phyloP scores from a whole-genome alignment of 1,140 invertebrate genomes.

The Penaeus japonicus region DNA sequence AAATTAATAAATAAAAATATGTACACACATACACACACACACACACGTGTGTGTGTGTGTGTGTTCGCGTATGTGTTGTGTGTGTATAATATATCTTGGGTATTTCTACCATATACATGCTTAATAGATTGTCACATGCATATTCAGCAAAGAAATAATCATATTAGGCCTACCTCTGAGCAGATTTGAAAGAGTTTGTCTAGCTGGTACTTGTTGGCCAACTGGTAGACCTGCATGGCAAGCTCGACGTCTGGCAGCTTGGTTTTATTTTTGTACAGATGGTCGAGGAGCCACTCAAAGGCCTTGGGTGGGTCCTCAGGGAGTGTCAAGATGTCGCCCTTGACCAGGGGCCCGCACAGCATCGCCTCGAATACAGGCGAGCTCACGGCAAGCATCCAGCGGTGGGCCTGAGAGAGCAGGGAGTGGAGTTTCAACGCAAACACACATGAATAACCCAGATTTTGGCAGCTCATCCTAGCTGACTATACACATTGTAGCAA shows the following conservation, averaged over 20 bases:
- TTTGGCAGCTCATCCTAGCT: no score
- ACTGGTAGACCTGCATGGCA: conserved; percentile 30
- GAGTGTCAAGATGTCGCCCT: conserved; percentile 1
- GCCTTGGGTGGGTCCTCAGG: conserved; percentile 21
- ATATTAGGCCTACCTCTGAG: conserved; percentile 19
- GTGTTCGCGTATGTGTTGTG: no score
- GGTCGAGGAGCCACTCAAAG: conserved; percentile 34
- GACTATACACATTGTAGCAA: no score
- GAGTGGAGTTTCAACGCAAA: no score
- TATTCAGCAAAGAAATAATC: no score
- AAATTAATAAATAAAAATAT: no score
- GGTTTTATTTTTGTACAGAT: conserved; percentile 34
- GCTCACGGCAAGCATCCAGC: conserved; percentile 45
- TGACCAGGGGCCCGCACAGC: background rate
- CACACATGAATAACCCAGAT: no score
- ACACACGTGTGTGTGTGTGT: no score
- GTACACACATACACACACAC: no score
- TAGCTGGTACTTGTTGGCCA: conserved; percentile 47
- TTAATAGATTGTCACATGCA: no score
- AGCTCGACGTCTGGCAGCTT: conserved; percentile 18
- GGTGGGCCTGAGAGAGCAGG: conserved; percentile 27
- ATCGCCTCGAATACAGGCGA: conserved; percentile 44
- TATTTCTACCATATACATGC: no score
- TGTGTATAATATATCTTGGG: no score
- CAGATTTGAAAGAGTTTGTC: background rate